Evolutionary conservation across 2,113 vertebrate genomes (phyloP).

Genomic region (Thinocorus orbignyianus): DNA sequence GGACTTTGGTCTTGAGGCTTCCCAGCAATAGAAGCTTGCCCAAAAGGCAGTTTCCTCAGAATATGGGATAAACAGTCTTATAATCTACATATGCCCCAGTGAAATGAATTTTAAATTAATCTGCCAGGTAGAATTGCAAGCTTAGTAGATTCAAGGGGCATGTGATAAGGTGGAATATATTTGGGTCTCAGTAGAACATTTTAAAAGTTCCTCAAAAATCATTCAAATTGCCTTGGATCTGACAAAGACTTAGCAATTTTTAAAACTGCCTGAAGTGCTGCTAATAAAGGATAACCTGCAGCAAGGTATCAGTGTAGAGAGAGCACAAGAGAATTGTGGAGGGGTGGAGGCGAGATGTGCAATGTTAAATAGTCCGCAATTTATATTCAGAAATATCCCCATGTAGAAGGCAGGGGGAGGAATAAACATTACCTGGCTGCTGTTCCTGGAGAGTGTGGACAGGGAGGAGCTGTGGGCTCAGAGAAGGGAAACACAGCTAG

Average conservation of each 20-base stretch:
- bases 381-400: neutral
- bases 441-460: neutral
- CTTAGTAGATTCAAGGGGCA: neutral
- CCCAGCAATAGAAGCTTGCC: neutral
- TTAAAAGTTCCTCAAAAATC: neutral
- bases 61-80: neutral
- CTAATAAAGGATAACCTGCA: neutral
- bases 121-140: neutral
- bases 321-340: neutral
- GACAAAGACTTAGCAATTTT: neutral
- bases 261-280: neutral
- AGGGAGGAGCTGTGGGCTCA: neutral
- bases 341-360: neutral
- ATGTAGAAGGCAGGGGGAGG: neutral
- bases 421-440: neutral
- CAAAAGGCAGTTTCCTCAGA: neutral
- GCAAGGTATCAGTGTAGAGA: neutral
- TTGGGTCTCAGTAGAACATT: neutral
- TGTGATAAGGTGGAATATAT: neutral
- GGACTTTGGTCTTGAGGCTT: neutral
- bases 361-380: neutral
- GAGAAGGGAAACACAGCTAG: neutral
- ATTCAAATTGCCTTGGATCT: neutral
- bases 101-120: constrained; percentile 17
- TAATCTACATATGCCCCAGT: neutral